A percentile compares a stretch with the other conserved stretches of the same genome.
Conservation (phyloP, 2,888 invertebrate genomes). For the Rotaria magnacalcarata region DNA sequence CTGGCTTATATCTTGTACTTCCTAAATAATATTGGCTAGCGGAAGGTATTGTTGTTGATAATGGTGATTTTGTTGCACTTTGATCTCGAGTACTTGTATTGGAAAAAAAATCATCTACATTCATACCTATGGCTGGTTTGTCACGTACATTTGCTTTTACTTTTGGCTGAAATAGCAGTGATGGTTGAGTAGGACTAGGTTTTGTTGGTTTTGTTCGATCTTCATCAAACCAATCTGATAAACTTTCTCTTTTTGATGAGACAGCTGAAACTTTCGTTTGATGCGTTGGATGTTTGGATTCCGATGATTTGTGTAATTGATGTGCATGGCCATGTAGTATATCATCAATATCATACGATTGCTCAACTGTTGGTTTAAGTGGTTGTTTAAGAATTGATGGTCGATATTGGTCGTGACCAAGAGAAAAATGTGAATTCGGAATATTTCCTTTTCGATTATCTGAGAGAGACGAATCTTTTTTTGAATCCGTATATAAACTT, state of each 20-base stretch:
- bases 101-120: neutral
- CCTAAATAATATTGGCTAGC: conserved; percentile 19
- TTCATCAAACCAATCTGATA: neutral
- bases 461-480: neutral
- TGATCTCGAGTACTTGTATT: neutral
- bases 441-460: neutral
- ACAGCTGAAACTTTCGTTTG: neutral
- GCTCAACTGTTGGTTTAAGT: neutral
- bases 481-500: neutral
- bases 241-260: neutral
- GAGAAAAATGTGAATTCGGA: neutral
- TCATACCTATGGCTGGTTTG: neutral
- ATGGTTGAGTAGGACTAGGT: neutral
- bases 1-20: conserved; percentile 30
- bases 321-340: neutral
- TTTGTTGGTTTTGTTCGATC: neutral
- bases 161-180: neutral
- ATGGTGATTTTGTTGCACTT: neutral
- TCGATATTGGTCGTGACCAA: neutral
- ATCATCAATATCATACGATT: neutral
- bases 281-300: neutral
- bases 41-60: neutral
- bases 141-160: neutral
- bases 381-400: neutral
- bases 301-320: neutral